Percentiles rank a stretch among this genome's conserved stretches.
These are phyloP conservation scores for Smithornis capensis DNA, from an alignment of 2,113 vertebrate species.

Conservation along the genomic window DNA sequence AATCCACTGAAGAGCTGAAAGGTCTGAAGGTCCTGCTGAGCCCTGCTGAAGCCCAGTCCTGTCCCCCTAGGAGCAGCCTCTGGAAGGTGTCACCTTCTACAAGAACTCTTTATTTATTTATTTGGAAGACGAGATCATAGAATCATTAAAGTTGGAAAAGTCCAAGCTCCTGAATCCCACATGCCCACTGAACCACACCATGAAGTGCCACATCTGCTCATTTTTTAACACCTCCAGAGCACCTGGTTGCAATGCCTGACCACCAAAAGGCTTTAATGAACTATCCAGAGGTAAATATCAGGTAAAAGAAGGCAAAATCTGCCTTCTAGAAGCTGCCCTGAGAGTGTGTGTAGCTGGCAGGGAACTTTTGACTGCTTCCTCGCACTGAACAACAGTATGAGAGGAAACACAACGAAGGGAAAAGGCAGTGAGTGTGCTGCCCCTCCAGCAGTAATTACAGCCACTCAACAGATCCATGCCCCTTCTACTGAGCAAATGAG, in stretches of 20 bases:
- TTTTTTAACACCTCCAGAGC: not conserved
- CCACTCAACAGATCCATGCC: not conserved
- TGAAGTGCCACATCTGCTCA: not conserved
- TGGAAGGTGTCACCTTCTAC: not conserved
- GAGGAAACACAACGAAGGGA: not conserved
- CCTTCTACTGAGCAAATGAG: not conserved
- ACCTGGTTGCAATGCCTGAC: not conserved
- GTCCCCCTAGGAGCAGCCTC: not conserved
- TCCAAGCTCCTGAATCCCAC: not conserved
- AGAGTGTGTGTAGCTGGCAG: not conserved
- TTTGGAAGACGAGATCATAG: not conserved
- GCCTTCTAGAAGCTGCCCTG: not conserved
- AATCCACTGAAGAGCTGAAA: not conserved
- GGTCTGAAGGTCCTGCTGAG: not conserved
- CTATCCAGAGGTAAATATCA: not conserved
- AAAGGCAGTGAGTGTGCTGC: not conserved
- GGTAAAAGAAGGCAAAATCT: not conserved
- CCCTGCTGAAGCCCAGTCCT: not conserved
- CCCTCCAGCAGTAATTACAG: not conserved
- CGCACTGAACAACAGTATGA: not conserved
- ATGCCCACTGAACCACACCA: not conserved
- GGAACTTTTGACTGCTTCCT: not conserved
- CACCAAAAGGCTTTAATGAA: not conserved
- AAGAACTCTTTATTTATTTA: not conserved
- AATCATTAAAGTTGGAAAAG: not conserved